phyloP scores from a whole-genome alignment of 2,888 invertebrate species.

The Tetragonula carbonaria region DNA sequence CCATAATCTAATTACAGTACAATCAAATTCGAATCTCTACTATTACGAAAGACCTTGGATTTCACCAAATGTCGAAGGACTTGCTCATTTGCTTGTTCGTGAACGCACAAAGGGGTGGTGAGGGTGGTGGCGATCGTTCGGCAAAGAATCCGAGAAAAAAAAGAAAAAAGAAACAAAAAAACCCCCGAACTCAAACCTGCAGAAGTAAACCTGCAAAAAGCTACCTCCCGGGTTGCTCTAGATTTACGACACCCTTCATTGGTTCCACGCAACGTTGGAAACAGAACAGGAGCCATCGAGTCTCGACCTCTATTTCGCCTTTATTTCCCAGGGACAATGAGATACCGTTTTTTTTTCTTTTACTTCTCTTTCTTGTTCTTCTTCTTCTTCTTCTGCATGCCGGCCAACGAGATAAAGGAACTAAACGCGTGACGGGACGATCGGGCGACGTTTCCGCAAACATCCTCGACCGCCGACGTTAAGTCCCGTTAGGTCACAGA shows the following conservation, averaged over 20 bases:
- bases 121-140: conserved; percentile 1
- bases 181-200: conserved; percentile 17
- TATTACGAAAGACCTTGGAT: not conserved
- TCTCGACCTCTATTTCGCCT: conserved; percentile 54
- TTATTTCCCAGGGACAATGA: conserved; percentile 63
- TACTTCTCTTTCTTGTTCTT: not conserved
- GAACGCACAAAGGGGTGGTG: not conserved
- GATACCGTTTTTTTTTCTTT: conserved; percentile 57
- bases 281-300: conserved; percentile 67
- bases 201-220: conserved; percentile 62
- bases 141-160: conserved; percentile 1
- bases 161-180: conserved; percentile 36
- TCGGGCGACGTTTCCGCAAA: conserved; percentile 80
- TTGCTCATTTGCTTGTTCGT: not conserved
- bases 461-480: conserved; percentile 72
- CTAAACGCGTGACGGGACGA: conserved; percentile 74
- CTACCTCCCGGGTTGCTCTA: conserved; percentile 70
- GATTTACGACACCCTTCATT: conserved; percentile 77
- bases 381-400: conserved; percentile 4
- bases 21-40: not conserved
- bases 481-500: conserved; percentile 78
- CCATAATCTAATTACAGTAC: no score
- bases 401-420: conserved; percentile 67
- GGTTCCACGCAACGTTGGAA: conserved; percentile 76
- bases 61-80: not conserved